Evolutionary conservation across 1,140 invertebrate genomes (phyloP).

Genomic region (Hylaeus anthracinus): DNA sequence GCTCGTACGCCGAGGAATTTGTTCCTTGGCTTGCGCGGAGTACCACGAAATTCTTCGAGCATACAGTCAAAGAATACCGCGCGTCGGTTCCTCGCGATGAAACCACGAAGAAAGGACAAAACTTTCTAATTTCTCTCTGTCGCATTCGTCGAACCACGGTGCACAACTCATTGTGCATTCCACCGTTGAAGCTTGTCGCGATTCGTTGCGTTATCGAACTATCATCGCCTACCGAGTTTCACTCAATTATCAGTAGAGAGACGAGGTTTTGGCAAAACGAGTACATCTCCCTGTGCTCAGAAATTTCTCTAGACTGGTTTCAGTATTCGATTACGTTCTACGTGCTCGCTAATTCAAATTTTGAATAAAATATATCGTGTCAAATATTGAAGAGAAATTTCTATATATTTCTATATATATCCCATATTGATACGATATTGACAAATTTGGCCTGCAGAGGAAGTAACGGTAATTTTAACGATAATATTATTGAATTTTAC

Average conservation of each 20-base stretch:
- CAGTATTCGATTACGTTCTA: too few relatives aligned
- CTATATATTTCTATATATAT: too few relatives aligned
- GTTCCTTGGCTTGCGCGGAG: background rate
- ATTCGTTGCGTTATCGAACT: background rate
- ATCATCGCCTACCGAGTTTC: background rate
- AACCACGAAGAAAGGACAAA: background rate
- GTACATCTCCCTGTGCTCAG: too few relatives aligned
- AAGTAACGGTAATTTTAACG: too few relatives aligned
- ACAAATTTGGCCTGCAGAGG: too few relatives aligned
- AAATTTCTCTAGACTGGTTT: too few relatives aligned
- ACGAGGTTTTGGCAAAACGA: too few relatives aligned
- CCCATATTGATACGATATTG: too few relatives aligned
- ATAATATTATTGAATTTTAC: background rate
- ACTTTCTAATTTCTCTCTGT: background rate
- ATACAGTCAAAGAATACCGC: slow-evolving; percentile 1
- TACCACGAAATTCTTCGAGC: background rate
- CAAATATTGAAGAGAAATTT: too few relatives aligned
- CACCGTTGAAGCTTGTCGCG: background rate
- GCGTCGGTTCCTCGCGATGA: background rate
- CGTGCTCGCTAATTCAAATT: too few relatives aligned
- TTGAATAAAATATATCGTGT: too few relatives aligned
- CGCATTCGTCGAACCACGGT: background rate
- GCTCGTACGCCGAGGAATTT: slow-evolving; percentile 22
- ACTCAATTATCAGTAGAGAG: background rate
- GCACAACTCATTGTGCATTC: background rate